Evolutionary conservation across 2,888 invertebrate genomes (phyloP), one percentile per base, ranked within the genome.

Genomic region (Aricia artaxerxes): DNA sequence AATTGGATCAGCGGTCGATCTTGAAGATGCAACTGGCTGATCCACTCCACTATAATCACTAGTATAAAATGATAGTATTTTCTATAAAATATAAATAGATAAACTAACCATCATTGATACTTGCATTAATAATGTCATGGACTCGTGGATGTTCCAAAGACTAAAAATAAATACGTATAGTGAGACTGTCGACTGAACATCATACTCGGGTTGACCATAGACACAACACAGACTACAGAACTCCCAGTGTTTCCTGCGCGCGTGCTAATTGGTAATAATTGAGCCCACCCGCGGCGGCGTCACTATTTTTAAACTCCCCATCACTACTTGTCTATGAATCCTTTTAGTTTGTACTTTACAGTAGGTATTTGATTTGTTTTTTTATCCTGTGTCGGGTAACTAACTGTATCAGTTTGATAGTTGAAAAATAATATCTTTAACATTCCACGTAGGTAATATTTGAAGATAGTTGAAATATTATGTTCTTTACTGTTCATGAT

Each of bases 181-280:
- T 24, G 0, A 24, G 24, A 24, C 24, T 24, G 24, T 24, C 24
- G 11, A 69, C 69, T 38, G 31, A 57, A 57, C 31, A 77, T 61
- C 40, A 24, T 16, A 57, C 38, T 75, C 49, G 78, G 16, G 16
- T 73, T 64, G 64, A 79, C 78, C 61, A 78, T 76, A 69, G 76
- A 61, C 76, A 78, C 75, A 44, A 49, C 57, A 79, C 80, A 79
- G 61, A 57, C 16, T 77, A 72, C 78, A 73, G 79, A 11, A 69
- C 73, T 38, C 64, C 49, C 75, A 57, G 77, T 73, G 85, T 88
- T 90, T 89, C 89, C 87, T 89, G 85, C 82, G 82, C 84, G 87
- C 85, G 90, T 91, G 92, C 87, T 92, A 92, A 92, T 90, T 89
- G 88, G 86, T 86, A 90, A 90, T 92, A 92, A 92, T 91, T 92